Evolutionary conservation across 2,113 vertebrate species (phyloP).

Genomic region (Eulemur rufifrons): DNA sequence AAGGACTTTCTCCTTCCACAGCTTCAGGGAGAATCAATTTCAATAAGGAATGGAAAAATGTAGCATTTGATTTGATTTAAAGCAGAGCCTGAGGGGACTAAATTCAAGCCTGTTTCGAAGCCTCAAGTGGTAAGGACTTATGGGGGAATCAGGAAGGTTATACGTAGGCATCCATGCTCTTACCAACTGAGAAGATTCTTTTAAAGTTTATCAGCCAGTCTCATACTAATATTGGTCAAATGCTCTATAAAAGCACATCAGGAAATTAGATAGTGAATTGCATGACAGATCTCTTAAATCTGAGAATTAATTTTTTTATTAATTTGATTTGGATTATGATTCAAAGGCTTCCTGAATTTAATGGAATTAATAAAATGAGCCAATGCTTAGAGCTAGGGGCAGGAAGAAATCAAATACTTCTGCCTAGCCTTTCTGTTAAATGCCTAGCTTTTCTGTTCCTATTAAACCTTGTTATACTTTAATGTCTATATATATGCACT

Average conservation of each 20-base stretch:
- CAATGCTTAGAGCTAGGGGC: neutral
- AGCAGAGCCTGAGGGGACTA: conserved; percentile 62
- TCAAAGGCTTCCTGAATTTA: neutral
- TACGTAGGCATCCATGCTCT: conserved; percentile 7
- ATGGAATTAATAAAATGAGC: neutral
- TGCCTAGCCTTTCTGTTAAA: neutral
- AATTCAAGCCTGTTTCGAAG: conserved; percentile 52
- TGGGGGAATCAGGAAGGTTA: neutral
- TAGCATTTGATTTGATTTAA: conserved; percentile 72
- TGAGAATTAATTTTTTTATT: neutral
- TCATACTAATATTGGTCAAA: neutral
- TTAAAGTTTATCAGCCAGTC: conserved; percentile 32
- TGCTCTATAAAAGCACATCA: neutral
- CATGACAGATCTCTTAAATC: neutral
- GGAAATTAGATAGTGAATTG: neutral
- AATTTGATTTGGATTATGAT: neutral
- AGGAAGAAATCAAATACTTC: neutral
- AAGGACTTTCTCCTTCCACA: conserved; percentile 32
- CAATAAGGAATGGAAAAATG: conserved; percentile 56
- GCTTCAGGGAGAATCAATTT: conserved; percentile 69
- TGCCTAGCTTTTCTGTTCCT: neutral
- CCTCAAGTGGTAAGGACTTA: conserved; percentile 52
- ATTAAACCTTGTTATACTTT: neutral
- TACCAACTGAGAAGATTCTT: conserved; percentile 22
- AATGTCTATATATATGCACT: neutral